Evolutionary conservation across 2,888 invertebrate genomes (phyloP), one percentile per base, ranked within the genome.

Genomic region (Globia sparganii): DNA sequence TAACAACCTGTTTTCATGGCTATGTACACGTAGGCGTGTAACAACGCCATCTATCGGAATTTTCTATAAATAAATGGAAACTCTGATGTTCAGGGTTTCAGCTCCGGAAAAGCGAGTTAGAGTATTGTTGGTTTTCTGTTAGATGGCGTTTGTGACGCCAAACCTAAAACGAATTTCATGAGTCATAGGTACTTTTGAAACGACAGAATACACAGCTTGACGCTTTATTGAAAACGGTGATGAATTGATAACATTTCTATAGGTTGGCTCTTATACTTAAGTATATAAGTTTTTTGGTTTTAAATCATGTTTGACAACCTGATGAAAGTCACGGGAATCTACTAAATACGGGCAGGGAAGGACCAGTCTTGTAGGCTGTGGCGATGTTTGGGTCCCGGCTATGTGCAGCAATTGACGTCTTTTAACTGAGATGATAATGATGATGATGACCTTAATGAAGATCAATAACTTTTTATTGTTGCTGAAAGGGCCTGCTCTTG

Each of bases 1-100:
- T 21, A 37, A 13, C 18, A 64, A 66, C 8, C 28, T 43, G 15
- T 40, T 28, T 43, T 37, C 25, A 15, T n/a, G 43, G 15, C 37
- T 58, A n/a, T n/a, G n/a, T n/a, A n/a, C n/a, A n/a, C n/a, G n/a
- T n/a, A n/a, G n/a, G 1, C 13, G 70, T 11, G 28, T 56, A 69
- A 66, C 62, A 81, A 31, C 89, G 92, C 93, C 93, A 92, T 91
- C 93, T 93, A 68, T 72, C 71, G 84, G 78, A 86, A 74, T 91
- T 91, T 91, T 87, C 87, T 81, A 25, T 72, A 77, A 88, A 25
- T 72, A 76, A 65, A 67, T 78, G 73, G 34, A 81, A 87, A 83
- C 53, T 53, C 4, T 34, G 2, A 5, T 13, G 34, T 34, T 58
- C 59, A 58, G 21, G 18, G 25, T 70, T 66, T 34, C 21, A 49